Evolutionary conservation across 2,888 invertebrate genomes (phyloP).

Genomic region (Cheilosia impressa): DNA sequence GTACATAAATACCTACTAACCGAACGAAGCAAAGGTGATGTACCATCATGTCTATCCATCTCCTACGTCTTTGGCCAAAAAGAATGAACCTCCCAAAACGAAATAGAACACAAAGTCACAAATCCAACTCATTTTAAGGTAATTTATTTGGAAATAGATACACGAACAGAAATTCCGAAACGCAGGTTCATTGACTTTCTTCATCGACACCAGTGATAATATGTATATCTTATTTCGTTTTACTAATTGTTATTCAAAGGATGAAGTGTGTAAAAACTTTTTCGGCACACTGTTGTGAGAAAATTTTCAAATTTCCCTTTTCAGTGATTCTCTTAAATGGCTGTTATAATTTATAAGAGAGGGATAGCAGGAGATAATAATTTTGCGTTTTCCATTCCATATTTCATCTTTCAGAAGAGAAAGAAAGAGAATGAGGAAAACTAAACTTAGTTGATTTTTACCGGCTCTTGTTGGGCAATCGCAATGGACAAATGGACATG

Average conservation of each 20-base stretch:
- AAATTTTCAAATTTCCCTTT: neutral
- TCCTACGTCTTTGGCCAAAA: conserved; percentile 15
- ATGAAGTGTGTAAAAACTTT: conserved; percentile 54
- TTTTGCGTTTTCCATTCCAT: neutral
- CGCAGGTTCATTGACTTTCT: conserved; percentile 51
- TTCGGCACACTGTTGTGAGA: conserved; percentile 46
- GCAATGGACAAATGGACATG: no score
- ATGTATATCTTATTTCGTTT: neutral
- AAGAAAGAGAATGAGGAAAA: conserved; percentile 6
- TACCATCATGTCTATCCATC: neutral
- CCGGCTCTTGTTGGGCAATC: conserved; percentile 50
- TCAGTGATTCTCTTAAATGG: conserved; percentile 17
- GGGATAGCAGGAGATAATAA: neutral
- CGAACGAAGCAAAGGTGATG: neutral
- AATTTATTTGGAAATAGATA: conserved; percentile 52
- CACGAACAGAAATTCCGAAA: conserved; percentile 55
- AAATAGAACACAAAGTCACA: conserved; percentile 28
- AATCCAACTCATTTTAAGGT: conserved; percentile 30
- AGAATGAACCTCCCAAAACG: conserved; percentile 14
- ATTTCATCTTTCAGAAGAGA: neutral
- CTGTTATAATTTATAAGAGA: conserved; percentile 20
- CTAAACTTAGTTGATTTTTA: conserved; percentile 40
- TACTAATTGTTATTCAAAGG: conserved; percentile 50
- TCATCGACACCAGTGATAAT: conserved; percentile 10
- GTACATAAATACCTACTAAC: conserved; percentile 19